phyloP scores from a whole-genome alignment of 2,113 vertebrate species.

The Synchiropus splendidus region DNA sequence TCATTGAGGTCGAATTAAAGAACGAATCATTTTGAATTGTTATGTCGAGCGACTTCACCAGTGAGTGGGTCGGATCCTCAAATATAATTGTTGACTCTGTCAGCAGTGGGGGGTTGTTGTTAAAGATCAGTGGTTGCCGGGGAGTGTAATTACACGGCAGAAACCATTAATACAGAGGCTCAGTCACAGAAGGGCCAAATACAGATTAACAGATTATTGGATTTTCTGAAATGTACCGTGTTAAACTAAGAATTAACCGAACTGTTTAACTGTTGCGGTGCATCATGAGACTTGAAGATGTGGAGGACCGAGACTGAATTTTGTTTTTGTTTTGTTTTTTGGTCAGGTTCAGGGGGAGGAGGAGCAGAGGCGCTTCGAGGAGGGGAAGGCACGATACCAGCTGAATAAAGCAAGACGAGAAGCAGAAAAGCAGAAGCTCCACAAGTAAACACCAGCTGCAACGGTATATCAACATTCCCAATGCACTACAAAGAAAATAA shows the following conservation, averaged over 20 bases:
- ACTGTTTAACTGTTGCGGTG: conserved; percentile 27
- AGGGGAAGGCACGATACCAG: conserved; percentile 84
- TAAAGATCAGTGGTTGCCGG: conserved; percentile 27
- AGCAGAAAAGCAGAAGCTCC: conserved; percentile 52
- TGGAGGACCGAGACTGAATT: conserved; percentile 4
- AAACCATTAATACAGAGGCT: neutral
- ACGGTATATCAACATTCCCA: conserved; percentile 10
- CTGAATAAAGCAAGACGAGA: conserved; percentile 85
- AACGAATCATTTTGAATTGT: no score
- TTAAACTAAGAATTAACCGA: no score
- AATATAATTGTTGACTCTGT: no score
- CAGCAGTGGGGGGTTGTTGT: conserved; percentile 20
- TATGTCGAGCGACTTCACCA: no score
- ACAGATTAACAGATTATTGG: no score
- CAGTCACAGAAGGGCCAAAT: no score
- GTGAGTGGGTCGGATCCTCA: no score
- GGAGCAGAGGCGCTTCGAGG: conserved; percentile 83
- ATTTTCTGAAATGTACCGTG: no score
- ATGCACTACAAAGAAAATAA: no score
- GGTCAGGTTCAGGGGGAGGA: conserved; percentile 78
- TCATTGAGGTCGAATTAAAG: no score
- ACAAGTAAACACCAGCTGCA: conserved; percentile 8
- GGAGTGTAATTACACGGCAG: conserved; percentile 36
- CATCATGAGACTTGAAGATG: conserved; percentile 33
- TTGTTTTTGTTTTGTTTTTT: conserved; percentile 13